Evolutionary conservation across 2,113 vertebrate genomes (phyloP), one percentile per base, ranked within the genome.

Genomic region (Probosciger aterrimus): DNA sequence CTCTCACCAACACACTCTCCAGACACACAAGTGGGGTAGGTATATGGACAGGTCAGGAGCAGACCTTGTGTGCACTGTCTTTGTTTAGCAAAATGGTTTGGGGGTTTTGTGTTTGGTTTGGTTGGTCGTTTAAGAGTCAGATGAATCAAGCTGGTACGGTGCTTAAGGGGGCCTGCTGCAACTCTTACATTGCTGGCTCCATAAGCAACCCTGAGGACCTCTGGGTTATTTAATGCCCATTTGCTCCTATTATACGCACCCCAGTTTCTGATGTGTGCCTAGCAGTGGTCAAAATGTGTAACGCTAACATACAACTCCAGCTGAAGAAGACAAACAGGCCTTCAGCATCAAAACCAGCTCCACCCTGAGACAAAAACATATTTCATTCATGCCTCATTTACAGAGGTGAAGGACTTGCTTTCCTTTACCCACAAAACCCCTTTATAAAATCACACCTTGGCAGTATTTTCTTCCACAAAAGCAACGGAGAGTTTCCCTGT

Each of bases 281-380:
- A 30, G 23, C 28, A 82, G 11, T 24, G 35, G 7, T 88, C 47
- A 68, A 94, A 96, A 90, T 14, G n/a, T 25, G 16, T 83, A 88
- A 96, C 81, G 68, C 23, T 71, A 59, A 35, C 47, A 59, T 52
- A n/a, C 0, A 14, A 52, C 35, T 75, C 28, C 31, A 80, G 39
- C 0, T 62, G 49, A 68, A 68, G 65, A 24, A 2, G 28, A 69
- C 22, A 82, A 91, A 77, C 18, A 82, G n/a, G 20, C 52, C 41
- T 79, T 92, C 82, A 84, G 37, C 30, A 63, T 35, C 88, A 92
- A 93, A 92, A 93, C 25, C 82, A 96, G 84, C 60, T 96, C 79
- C 43, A 63, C 14, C 14, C 10, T 30, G 46, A 74, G 31, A 52
- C 19, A 53, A 93, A 93, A 69, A 9, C 24, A 39, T 89, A 28